Evolutionary conservation across 2,113 vertebrate species (phyloP).

Genomic region (Ceyx melanurus): DNA sequence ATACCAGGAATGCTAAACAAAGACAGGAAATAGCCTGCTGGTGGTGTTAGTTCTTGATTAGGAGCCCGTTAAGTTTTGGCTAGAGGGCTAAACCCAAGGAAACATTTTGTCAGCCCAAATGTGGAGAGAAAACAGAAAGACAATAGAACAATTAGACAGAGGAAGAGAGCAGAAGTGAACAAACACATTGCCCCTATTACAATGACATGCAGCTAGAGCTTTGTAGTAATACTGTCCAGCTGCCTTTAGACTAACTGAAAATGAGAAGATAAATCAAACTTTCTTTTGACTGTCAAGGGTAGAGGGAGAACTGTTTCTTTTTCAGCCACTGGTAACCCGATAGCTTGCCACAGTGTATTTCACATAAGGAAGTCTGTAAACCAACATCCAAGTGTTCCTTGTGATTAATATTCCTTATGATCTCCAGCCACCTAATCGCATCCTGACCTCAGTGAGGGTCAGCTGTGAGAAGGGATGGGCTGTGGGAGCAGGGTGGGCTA

Average conservation of each 20-base stretch:
- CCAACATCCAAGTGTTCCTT: constrained; percentile 22
- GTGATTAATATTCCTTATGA: constrained; percentile 64
- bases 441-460: constrained; percentile 36
- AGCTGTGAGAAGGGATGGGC: constrained; percentile 7
- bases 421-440: constrained; percentile 46
- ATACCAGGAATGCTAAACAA: constrained; percentile 33
- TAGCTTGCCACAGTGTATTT: constrained; percentile 41
- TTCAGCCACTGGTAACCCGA: constrained; percentile 51
- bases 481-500: constrained; percentile 47
- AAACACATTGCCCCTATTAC: constrained; percentile 53
- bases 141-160: constrained; percentile 51
- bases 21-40: constrained; percentile 56
- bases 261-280: constrained; percentile 76
- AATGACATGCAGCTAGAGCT: constrained; percentile 30
- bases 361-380: constrained; percentile 55
- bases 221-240: constrained; percentile 69
- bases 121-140: constrained; percentile 50
- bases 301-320: constrained; percentile 62
- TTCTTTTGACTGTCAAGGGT: constrained; percentile 70
- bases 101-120: constrained; percentile 44
- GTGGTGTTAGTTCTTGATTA: constrained; percentile 55
- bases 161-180: constrained; percentile 56
- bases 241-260: constrained; percentile 73
- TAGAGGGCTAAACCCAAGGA: constrained; percentile 60
- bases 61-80: constrained; percentile 48